Conservation (phyloP, 2,888 invertebrate species). For the Platypus cylindrus region DNA sequence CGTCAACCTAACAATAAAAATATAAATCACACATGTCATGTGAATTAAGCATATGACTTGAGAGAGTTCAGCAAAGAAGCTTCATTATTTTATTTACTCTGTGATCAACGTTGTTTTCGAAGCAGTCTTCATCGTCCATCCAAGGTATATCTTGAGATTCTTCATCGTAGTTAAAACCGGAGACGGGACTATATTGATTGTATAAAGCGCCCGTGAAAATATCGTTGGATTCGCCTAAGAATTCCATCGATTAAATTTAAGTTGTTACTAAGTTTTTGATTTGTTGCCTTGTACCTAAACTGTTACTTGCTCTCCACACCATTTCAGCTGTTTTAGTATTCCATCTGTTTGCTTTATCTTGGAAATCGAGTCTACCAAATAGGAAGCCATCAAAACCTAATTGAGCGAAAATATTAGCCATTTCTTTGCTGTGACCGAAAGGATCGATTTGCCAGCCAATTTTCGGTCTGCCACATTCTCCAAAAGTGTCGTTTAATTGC, state of each 20-base stretch:
- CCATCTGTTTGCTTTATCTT: conserved; percentile 58
- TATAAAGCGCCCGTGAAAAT: conserved; percentile 50
- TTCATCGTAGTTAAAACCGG: conserved; percentile 87
- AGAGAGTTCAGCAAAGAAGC: too few species aligned
- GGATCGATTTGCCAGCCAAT: conserved; percentile 79
- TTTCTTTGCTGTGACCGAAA: conserved; percentile 77
- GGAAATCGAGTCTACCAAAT: conserved; percentile 76
- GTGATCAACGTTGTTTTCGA: conserved; percentile 69
- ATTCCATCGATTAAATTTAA: too few species aligned
- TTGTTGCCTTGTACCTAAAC: conserved; percentile 54
- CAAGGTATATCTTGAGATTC: conserved; percentile 76
- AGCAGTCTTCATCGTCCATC: conserved; percentile 66
- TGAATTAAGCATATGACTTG: too few species aligned
- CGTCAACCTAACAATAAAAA: conserved; percentile 49
- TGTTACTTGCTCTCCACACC: conserved; percentile 68
- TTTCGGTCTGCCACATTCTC: conserved; percentile 59
- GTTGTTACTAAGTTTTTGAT: too few species aligned
- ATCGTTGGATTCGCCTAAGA: conserved; percentile 43
- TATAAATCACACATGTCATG: too few species aligned
- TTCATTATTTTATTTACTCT: too few species aligned
- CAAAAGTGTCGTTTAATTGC: conserved; percentile 53
- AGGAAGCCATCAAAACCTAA: conserved; percentile 85
- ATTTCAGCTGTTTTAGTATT: conserved; percentile 58
- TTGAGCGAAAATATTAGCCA: conserved; percentile 65
- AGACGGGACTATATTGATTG: conserved; percentile 74